Evolutionary conservation across 2,797 vertebrate species (phyloP).

Genomic region (Saguinus oedipus): DNA sequence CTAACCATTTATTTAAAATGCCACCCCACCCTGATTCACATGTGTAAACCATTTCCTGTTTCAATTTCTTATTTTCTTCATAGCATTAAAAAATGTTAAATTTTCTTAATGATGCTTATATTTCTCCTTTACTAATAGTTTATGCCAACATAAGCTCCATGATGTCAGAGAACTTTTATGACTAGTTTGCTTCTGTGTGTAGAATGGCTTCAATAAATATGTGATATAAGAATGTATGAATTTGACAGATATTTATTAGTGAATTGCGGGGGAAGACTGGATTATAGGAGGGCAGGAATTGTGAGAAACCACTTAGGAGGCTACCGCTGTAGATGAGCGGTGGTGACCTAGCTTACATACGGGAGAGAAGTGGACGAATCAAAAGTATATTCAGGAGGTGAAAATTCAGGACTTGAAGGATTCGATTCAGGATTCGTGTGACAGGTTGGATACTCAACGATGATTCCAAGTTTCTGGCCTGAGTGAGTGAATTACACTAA

Average conservation of each 20-base stretch:
- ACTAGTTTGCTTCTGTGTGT: not conserved
- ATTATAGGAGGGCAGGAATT: too few relatives aligned
- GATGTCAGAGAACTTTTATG: not conserved
- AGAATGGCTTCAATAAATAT: not conserved
- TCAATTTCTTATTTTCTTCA: not conserved
- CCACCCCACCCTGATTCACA: not conserved
- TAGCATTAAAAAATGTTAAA: conserved; percentile 39
- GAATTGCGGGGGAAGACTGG: not conserved
- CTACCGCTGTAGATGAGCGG: too few relatives aligned
- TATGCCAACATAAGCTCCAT: not conserved
- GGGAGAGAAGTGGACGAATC: too few relatives aligned
- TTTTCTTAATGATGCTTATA: not conserved
- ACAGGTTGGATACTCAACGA: too few relatives aligned
- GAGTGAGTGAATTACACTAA: too few relatives aligned
- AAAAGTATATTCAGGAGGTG: too few relatives aligned
- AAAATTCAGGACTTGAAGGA: not conserved
- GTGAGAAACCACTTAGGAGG: too few relatives aligned
- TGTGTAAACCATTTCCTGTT: not conserved
- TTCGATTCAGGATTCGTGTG: not conserved
- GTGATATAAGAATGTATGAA: not conserved
- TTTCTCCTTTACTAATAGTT: not conserved
- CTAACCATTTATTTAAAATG: not conserved
- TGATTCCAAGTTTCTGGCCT: too few relatives aligned
- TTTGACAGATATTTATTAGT: not conserved
- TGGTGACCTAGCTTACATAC: too few relatives aligned